Evolutionary conservation across 1,140 invertebrate genomes (phyloP), one percentile per base, ranked within the genome.

Genomic region (Octopus sinensis): DNA sequence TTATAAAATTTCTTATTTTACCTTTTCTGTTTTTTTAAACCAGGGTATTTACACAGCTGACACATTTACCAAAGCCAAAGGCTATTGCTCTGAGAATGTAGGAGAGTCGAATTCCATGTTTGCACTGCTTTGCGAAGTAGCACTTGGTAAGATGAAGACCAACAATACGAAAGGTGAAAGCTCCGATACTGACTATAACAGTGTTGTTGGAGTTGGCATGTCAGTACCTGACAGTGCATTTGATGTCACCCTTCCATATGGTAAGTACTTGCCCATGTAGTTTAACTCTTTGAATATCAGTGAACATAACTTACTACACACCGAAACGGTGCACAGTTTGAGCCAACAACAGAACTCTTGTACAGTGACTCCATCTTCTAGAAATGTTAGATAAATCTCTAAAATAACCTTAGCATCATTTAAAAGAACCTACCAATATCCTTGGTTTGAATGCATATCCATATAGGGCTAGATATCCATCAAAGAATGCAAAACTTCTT

Each of bases 21-120:
- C 17, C 77, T 78, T 62, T 81, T 78, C 80, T 82, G 23, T 82
- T 80, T 85, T 82, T 82, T 30, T 81, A 80, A 84, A 81, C 10
- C 85, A 91, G 90, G 91, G 91, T 51, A 88, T 92, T 54, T 92
- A 92, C 82, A 88, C 89, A 80, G 86, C 91, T 3, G 91, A 92
- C 82, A 87, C 87, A 76, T 92, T 91, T 85, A 82, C 80, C 53
- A 91, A 91, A 82, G 90, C 90, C 81, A 62, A 83, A 12, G 81
- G 84, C 53, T 91, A 89, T 83, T 90, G 87, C 53, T 82, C 85
- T 76, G 86, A 88, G 79, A 80, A 83, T 54, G 84, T 76, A 52
- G 71, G 79, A n/a, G 77, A 81, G 13, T 84, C 85, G 4, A 73
- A 83, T 51, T 82, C 82, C 54, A 86, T 85, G 76, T 81, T 87